Evolutionary conservation across 1,140 invertebrate species (phyloP).

Genomic region (Drosophila bipectinata): DNA sequence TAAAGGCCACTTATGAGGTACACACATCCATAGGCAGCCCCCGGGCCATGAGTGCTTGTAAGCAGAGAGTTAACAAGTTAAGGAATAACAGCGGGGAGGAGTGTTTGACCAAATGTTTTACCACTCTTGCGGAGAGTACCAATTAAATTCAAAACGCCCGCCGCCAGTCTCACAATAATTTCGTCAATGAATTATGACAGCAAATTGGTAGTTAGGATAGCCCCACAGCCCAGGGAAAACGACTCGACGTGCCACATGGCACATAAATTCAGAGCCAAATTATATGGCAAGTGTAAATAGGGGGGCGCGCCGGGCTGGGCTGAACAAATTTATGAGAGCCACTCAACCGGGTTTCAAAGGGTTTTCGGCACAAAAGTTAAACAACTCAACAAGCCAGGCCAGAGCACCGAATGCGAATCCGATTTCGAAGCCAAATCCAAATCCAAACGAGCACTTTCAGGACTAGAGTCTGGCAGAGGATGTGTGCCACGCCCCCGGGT

Average conservation of each 20-base stretch:
- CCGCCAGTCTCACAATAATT: conserved; percentile 49
- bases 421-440: conserved; percentile 1
- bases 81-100: conserved; percentile 1
- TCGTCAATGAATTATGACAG: conserved; percentile 74
- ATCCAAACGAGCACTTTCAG: conserved; percentile 4
- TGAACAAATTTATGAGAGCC: conserved; percentile 48
- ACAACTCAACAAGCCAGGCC: conserved; percentile 25
- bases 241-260: conserved; percentile 39
- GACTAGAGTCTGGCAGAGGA: conserved; percentile 10
- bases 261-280: conserved; percentile 70
- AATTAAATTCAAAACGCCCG: conserved; percentile 60
- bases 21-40: conserved; percentile 9
- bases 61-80: conserved; percentile 34
- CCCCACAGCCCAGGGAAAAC: conserved; percentile 25
- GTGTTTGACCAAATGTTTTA: conserved; percentile 53
- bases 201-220: conserved; percentile 60
- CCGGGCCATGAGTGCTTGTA: conserved; percentile 27
- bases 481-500: conserved; percentile 26
- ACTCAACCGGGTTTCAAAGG: conserved; percentile 55
- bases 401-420: background rate
- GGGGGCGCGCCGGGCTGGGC: conserved; percentile 6
- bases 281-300: conserved; percentile 52
- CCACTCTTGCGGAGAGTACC: conserved; percentile 47
- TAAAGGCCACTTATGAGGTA: conserved; percentile 56
- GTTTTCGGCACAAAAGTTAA: conserved; percentile 38